Conservation (phyloP, 2,888 invertebrate genomes). For the Esperia sulphurella region DNA sequence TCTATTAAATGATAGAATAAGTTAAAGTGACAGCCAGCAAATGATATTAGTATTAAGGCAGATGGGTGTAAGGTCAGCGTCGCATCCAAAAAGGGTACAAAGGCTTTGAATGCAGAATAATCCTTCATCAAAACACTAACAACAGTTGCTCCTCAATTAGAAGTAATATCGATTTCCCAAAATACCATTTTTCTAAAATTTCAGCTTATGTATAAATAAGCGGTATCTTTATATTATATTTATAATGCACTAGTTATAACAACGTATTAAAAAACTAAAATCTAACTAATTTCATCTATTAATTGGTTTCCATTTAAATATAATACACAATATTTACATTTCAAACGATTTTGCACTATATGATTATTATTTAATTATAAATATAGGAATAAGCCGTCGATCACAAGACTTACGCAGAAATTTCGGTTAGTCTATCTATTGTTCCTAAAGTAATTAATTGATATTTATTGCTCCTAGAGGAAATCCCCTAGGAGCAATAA, state of each 20-base stretch:
- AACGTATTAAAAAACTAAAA: constrained; percentile 2
- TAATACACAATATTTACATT: constrained; percentile 54
- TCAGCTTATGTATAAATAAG: constrained; percentile 16
- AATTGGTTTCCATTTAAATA: constrained; percentile 17
- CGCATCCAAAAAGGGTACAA: no score
- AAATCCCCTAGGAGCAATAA: no score
- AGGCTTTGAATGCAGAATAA: no score
- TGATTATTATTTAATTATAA: constrained; percentile 9
- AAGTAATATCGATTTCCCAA: no score
- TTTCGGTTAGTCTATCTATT: neutral
- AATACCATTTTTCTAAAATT: neutral
- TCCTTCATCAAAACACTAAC: no score
- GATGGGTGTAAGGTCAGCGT: no score
- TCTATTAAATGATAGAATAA: no score
- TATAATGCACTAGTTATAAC: constrained; percentile 11
- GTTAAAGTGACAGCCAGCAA: no score
- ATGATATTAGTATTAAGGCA: no score
- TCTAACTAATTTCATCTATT: constrained; percentile 6
- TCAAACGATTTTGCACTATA: constrained; percentile 22
- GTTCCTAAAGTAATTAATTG: no score
- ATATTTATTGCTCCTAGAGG: no score
- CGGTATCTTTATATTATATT: neutral
- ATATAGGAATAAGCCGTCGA: constrained; percentile 22
- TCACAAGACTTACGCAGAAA: neutral
- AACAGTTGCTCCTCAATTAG: no score